Evolutionary conservation across 1,140 invertebrate genomes (phyloP).

Genomic region (Bactericera cockerelli): DNA sequence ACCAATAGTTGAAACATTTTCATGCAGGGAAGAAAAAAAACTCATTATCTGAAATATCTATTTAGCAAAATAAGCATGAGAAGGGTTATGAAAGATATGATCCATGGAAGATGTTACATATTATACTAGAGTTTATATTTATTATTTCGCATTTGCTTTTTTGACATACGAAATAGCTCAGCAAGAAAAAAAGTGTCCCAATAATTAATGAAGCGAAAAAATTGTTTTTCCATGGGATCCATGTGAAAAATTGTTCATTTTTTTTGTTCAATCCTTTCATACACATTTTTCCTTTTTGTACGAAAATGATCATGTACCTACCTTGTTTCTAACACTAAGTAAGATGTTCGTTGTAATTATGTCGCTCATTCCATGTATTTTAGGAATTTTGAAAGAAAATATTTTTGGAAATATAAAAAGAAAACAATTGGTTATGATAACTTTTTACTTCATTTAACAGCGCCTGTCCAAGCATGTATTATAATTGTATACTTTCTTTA

Average conservation of each 20-base stretch:
- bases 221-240: background rate
- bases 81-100: no score
- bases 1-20: no score
- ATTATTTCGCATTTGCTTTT: background rate
- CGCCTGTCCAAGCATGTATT: background rate
- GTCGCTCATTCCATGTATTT: background rate
- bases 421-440: background rate
- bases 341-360: background rate
- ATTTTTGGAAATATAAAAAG: background rate
- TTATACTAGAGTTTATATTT: background rate
- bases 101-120: no score
- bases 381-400: background rate
- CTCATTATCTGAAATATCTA: no score
- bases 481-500: no score
- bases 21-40: no score
- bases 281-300: background rate
- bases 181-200: background rate
- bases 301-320: background rate
- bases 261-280: slow-evolving; percentile 5
- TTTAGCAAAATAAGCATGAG: no score
- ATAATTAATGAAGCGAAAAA: slow-evolving; percentile 5
- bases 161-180: background rate
- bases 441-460: background rate
- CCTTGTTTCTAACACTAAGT: no score
- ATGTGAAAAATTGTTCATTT: background rate